Evolutionary conservation across 2,888 invertebrate genomes (phyloP).

Genomic region (Lydus trimaculatus): DNA sequence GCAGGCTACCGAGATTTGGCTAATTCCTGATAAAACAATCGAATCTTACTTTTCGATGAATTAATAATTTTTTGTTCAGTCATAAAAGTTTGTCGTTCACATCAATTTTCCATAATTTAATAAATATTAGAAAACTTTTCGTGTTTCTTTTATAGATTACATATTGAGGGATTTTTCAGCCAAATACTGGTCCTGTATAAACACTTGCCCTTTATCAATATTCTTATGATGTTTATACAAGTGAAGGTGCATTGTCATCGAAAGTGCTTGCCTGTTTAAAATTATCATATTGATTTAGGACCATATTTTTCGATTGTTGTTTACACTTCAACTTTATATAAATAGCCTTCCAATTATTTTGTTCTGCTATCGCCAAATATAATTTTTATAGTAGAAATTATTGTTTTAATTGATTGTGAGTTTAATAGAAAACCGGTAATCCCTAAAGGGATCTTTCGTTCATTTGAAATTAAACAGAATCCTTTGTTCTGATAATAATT

Average conservation of each 20-base stretch:
- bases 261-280: neutral
- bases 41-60: no score
- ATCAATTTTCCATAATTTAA: neutral
- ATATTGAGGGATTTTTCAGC: no score
- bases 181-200: neutral
- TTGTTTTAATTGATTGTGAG: neutral
- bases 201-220: neutral
- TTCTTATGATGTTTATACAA: neutral
- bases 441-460: neutral
- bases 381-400: no score
- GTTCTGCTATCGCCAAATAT: no score
- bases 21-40: no score
- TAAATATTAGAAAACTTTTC: neutral
- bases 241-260: neutral
- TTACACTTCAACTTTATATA: neutral
- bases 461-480: neutral
- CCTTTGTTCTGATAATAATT: neutral
- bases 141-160: neutral
- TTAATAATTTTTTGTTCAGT: no score
- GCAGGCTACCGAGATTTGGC: no score
- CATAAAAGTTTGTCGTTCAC: neutral
- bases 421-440: neutral
- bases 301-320: neutral
- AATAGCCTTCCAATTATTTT: neutral
- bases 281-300: constrained; percentile 1